A percentile compares a stretch with the other conserved stretches of the same genome.
Conservation (phyloP, 2,888 invertebrate genomes). For the Bellardia pandia region DNA sequence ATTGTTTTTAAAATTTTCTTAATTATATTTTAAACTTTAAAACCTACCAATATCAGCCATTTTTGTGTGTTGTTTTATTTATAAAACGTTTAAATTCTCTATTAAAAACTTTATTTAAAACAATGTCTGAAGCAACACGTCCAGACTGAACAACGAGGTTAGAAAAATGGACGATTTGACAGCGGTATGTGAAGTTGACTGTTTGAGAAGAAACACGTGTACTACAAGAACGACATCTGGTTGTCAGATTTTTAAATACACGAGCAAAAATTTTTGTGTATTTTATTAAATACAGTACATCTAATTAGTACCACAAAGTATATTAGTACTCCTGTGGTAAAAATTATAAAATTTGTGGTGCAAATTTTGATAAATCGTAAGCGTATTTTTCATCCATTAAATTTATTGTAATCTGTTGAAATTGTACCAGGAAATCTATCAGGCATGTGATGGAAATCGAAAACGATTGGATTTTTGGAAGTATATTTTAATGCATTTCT, state of each 20-base stretch:
- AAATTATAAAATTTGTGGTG: too few relatives aligned
- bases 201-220: constrained; percentile 46
- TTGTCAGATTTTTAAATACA: constrained; percentile 25
- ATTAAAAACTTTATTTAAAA: constrained; percentile 26
- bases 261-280: neutral
- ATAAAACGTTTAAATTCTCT: constrained; percentile 29
- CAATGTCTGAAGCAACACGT: constrained; percentile 52
- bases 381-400: too few relatives aligned
- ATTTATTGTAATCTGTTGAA: too few relatives aligned
- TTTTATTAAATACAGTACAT: too few relatives aligned
- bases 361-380: too few relatives aligned
- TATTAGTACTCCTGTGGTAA: too few relatives aligned
- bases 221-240: constrained; percentile 36
- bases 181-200: constrained; percentile 14
- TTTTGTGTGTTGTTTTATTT: constrained; percentile 65
- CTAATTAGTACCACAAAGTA: too few relatives aligned
- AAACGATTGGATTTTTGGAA: too few relatives aligned
- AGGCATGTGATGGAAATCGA: too few relatives aligned
- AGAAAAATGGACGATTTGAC: constrained; percentile 72
- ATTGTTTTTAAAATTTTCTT: neutral
- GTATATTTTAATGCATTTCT: too few relatives aligned
- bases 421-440: too few relatives aligned
- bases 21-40: neutral
- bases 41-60: constrained; percentile 81
- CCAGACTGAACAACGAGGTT: constrained; percentile 68